A percentile compares a stretch with the other conserved stretches of the same genome.
phyloP scores from a whole-genome alignment of 1,140 invertebrate species.

The Drosophila eugracilis region DNA sequence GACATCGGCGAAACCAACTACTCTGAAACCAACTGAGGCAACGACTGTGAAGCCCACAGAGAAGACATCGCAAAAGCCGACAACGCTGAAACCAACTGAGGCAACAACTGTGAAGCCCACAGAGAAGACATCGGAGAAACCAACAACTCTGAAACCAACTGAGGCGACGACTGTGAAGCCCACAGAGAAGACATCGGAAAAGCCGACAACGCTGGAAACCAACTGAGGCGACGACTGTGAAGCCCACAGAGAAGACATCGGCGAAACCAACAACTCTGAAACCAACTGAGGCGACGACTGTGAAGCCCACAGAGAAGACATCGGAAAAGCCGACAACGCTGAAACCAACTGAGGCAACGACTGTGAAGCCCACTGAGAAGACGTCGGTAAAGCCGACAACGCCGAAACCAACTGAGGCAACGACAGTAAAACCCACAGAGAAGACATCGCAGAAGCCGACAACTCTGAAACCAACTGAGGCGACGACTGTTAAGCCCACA shows the following conservation, averaged over 20 bases:
- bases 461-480: background rate
- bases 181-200: background rate
- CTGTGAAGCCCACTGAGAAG: background rate
- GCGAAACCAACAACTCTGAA: background rate
- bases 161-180: background rate
- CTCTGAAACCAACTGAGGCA: background rate
- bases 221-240: background rate
- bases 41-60: background rate
- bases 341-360: background rate
- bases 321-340: background rate
- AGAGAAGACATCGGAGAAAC: background rate
- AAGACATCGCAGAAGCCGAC: too few relatives aligned
- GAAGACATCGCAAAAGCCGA: background rate
- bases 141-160: background rate
- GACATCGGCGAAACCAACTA: background rate
- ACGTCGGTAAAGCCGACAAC: background rate
- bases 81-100: background rate
- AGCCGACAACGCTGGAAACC: conserved; percentile 5
- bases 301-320: background rate
- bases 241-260: background rate
- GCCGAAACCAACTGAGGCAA: background rate
- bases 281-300: conserved; percentile 4
- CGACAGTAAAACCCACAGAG: background rate
- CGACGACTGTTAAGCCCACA: background rate
- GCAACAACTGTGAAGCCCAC: background rate